phyloP scores from a whole-genome alignment of 2,888 invertebrate genomes.

The Phortica magna region DNA sequence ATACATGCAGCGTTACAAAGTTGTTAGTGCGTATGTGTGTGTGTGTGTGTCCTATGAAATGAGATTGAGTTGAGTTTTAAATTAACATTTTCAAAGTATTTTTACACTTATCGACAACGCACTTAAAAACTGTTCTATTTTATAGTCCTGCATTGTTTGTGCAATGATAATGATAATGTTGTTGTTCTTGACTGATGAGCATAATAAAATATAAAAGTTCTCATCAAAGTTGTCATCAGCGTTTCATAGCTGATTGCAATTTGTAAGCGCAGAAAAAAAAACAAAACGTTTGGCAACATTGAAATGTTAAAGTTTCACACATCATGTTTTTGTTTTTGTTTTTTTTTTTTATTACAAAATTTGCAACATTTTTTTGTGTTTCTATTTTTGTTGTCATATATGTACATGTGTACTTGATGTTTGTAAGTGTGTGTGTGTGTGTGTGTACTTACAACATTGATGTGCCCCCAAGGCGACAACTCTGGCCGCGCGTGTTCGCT shows the following conservation, averaged over 20 bases:
- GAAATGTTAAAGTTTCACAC: conserved; percentile 27
- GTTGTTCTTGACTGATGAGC: conserved; percentile 12
- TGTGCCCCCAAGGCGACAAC: background rate
- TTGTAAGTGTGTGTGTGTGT: too few species aligned
- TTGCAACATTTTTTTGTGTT: background rate
- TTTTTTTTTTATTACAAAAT: background rate
- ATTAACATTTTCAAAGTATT: too few species aligned
- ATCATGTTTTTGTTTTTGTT: conserved; percentile 36
- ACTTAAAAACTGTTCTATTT: background rate
- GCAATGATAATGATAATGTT: too few species aligned
- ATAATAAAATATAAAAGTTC: background rate
- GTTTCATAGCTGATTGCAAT: background rate
- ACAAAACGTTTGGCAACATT: conserved; percentile 40
- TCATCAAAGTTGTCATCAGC: background rate
- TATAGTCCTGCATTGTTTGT: conserved; percentile 34
- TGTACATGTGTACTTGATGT: too few species aligned
- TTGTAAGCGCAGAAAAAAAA: conserved; percentile 31
- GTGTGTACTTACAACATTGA: too few species aligned
- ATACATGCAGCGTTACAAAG: too few species aligned
- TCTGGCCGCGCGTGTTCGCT: conserved; percentile 32
- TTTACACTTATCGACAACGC: background rate
- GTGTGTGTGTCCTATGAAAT: too few species aligned
- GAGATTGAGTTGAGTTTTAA: too few species aligned
- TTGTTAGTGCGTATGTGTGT: too few species aligned
- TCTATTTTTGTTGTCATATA: background rate